Evolutionary conservation across 2,113 vertebrate species (phyloP).

Genomic region (Empidonax alnorum): DNA sequence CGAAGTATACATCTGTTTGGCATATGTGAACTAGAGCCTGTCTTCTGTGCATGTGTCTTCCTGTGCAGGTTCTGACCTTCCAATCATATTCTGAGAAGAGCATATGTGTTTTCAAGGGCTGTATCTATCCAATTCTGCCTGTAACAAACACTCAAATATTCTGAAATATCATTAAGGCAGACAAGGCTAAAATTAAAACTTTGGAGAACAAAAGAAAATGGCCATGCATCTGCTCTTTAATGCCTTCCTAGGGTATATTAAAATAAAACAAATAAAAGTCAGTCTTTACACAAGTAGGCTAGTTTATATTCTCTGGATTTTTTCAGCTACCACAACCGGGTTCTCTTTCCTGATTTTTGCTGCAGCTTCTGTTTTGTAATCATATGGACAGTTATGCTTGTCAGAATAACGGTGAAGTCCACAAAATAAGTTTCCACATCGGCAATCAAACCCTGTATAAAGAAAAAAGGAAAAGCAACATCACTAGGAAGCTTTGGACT

Average conservation of each 20-base stretch:
- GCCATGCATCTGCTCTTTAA: slow-evolving; percentile 88
- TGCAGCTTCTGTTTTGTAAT: slow-evolving; percentile 97
- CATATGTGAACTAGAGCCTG: slow-evolving; percentile 66
- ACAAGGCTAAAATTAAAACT: slow-evolving; percentile 78
- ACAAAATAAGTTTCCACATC: slow-evolving; percentile 97
- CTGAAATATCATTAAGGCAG: slow-evolving; percentile 79
- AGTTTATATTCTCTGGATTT: slow-evolving; percentile 98
- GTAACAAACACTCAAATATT: slow-evolving; percentile 76
- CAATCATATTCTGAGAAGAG: slow-evolving; percentile 67
- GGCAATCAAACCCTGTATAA: slow-evolving; percentile 91
- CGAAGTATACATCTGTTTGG: slow-evolving; percentile 73
- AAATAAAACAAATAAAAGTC: slow-evolving; percentile 77
- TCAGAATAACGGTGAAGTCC: slow-evolving; percentile 98
- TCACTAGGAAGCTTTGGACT: slow-evolving; percentile 23
- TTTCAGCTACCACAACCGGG: slow-evolving; percentile 96
- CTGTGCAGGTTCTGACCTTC: slow-evolving; percentile 65
- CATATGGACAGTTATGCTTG: slow-evolving; percentile 98
- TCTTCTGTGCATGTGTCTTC: slow-evolving; percentile 64
- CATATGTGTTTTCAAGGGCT: slow-evolving; percentile 74
- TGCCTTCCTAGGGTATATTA: slow-evolving; percentile 85
- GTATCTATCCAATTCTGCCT: slow-evolving; percentile 78
- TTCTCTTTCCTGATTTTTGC: slow-evolving; percentile 99
- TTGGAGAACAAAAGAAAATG: slow-evolving; percentile 80
- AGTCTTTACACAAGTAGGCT: slow-evolving; percentile 81
- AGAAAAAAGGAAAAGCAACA: slow-evolving; percentile 25